Evolutionary conservation across 2,888 invertebrate genomes (phyloP).

Genomic region (Acleris laterana): DNA sequence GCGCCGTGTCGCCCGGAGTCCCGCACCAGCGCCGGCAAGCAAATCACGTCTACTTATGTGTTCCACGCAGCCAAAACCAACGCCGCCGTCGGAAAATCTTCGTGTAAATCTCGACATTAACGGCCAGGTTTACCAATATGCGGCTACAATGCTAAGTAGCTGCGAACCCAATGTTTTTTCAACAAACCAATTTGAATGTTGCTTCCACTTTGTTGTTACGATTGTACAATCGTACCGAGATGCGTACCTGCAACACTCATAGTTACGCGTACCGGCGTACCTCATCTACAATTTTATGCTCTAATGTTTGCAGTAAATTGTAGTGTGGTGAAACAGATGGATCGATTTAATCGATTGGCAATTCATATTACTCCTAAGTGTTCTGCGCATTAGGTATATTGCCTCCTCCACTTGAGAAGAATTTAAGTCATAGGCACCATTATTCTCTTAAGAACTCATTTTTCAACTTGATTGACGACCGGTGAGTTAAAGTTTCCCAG

Average conservation of each 20-base stretch:
- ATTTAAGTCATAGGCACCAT: too few relatives aligned
- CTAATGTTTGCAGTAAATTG: neutral
- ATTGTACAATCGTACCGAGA: constrained; percentile 9
- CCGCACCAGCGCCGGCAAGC: constrained; percentile 71
- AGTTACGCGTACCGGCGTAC: neutral
- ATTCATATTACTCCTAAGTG: too few relatives aligned
- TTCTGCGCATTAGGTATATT: too few relatives aligned
- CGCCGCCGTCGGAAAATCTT: constrained; percentile 76
- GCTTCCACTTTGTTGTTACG: constrained; percentile 13
- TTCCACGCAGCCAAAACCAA: constrained; percentile 78
- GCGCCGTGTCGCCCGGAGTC: constrained; percentile 69
- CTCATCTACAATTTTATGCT: neutral
- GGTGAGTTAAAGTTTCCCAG: too few relatives aligned
- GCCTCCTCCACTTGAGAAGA: too few relatives aligned
- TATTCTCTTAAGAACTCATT: too few relatives aligned
- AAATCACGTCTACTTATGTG: constrained; percentile 81
- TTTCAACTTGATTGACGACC: too few relatives aligned
- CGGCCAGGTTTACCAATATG: constrained; percentile 77
- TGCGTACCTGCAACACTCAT: constrained; percentile 1
- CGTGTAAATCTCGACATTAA: constrained; percentile 82
- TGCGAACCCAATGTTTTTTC: constrained; percentile 26
- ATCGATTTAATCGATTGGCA: too few relatives aligned
- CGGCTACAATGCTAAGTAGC: constrained; percentile 69
- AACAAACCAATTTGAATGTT: constrained; percentile 24
- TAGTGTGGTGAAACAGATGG: neutral